Evolutionary conservation across 2,113 vertebrate species (phyloP).

Genomic region (Notothenia rossii): DNA sequence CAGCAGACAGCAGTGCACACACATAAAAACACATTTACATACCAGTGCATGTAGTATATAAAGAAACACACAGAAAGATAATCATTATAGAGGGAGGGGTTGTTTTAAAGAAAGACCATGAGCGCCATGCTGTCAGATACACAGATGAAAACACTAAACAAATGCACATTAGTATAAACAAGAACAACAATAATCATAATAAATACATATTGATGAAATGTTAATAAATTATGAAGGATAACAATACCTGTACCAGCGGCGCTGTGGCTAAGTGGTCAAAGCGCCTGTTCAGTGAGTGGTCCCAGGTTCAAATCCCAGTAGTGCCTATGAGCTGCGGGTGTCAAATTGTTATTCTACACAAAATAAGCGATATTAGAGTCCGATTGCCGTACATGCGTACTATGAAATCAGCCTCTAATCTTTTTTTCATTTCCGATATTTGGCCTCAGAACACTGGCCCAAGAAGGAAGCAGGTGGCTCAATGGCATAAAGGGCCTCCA

Average conservation of each 20-base stretch:
- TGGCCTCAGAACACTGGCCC: too few species aligned
- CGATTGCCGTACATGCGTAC: too few species aligned
- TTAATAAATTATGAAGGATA: not conserved
- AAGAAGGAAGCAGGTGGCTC: too few species aligned
- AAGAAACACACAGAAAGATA: not conserved
- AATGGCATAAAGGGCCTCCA: too few species aligned
- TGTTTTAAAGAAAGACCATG: not conserved
- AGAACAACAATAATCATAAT: not conserved
- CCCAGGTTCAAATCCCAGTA: too few species aligned
- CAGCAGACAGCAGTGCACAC: conserved; percentile 19
- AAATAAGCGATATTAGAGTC: too few species aligned
- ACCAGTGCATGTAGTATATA: not conserved
- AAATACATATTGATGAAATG: conserved; percentile 1
- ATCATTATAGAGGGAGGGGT: not conserved
- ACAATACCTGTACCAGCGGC: not conserved
- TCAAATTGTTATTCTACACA: too few species aligned
- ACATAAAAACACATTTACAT: not conserved
- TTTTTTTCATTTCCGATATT: too few species aligned
- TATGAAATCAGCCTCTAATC: too few species aligned
- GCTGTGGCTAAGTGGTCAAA: too few species aligned
- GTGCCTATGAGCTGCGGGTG: too few species aligned
- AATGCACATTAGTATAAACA: not conserved
- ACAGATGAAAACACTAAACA: not conserved
- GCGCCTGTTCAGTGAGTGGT: too few species aligned
- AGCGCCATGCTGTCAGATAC: not conserved